Conservation (phyloP, 1,140 invertebrate genomes). For the Platyscapa corneri region DNA sequence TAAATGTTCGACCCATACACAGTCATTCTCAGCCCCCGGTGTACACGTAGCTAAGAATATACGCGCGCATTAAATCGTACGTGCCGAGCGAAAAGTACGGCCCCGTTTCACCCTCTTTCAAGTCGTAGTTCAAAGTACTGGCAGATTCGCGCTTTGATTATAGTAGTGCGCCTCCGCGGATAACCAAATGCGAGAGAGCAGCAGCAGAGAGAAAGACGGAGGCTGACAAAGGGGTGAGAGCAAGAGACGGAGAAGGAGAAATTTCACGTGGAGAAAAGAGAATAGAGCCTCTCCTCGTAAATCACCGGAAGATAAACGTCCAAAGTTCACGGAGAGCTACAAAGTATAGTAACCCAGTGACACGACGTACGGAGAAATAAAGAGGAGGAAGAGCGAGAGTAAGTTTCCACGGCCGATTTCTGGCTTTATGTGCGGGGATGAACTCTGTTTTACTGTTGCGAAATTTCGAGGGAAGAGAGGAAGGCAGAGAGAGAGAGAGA, state of each 20-base stretch:
- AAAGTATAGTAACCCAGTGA: constrained; percentile 66
- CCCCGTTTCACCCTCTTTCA: not conserved
- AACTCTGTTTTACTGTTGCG: not conserved
- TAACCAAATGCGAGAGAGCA: not conserved
- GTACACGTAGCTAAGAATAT: not conserved
- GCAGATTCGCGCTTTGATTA: constrained; percentile 1
- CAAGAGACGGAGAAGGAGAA: no score
- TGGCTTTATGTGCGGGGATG: constrained; percentile 10
- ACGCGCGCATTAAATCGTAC: constrained; percentile 29
- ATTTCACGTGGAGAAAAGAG: not conserved
- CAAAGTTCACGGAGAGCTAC: constrained; percentile 55
- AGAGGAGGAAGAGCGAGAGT: not conserved
- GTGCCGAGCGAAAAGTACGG: constrained; percentile 30
- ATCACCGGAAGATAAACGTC: constrained; percentile 64
- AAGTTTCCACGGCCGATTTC: not conserved
- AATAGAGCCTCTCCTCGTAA: constrained; percentile 54
- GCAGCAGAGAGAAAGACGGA: no score
- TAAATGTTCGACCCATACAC: not conserved
- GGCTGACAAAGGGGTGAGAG: not conserved
- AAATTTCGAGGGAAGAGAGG: not conserved
- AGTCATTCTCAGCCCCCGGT: not conserved
- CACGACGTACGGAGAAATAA: constrained; percentile 47
- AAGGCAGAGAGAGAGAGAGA: not conserved
- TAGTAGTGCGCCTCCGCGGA: not conserved
- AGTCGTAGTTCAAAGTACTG: not conserved